Conservation (phyloP, 1,140 invertebrate genomes). For the Orchesella cincta region DNA sequence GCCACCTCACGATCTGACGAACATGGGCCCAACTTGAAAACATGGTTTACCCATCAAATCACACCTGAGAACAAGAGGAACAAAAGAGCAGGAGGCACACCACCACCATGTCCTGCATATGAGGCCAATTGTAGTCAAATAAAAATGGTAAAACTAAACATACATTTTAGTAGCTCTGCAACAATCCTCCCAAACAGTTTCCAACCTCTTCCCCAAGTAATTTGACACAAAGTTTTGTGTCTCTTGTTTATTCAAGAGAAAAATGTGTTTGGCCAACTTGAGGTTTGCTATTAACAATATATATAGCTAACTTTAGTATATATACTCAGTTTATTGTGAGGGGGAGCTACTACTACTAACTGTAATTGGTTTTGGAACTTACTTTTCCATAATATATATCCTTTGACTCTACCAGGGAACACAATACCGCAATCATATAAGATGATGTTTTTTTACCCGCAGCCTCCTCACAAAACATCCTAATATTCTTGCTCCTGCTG, state of each 20-base stretch:
- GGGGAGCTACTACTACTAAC: neutral
- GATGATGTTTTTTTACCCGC: too few species aligned
- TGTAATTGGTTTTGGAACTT: neutral
- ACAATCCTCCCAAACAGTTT: neutral
- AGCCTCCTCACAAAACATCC: neutral
- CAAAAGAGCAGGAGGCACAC: neutral
- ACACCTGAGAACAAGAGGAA: constrained; percentile 17
- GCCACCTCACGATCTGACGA: constrained; percentile 10
- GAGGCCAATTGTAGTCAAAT: constrained; percentile 1
- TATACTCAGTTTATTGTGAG: too few species aligned
- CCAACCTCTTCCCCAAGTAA: neutral
- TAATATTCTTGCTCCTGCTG: neutral
- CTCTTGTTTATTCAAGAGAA: constrained; percentile 10
- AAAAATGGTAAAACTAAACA: constrained; percentile 15
- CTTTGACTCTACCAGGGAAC: too few species aligned
- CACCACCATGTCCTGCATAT: neutral
- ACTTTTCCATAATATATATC: too few species aligned
- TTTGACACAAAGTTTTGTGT: neutral
- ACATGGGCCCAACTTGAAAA: neutral
- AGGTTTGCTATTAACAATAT: too few species aligned
- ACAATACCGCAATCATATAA: too few species aligned
- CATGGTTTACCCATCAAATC: constrained; percentile 26
- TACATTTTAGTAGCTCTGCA: neutral
- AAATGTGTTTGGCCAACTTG: neutral
- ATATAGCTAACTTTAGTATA: too few species aligned